Conservation (phyloP, 2,888 invertebrate genomes). For the Drosophila anomelani region DNA sequence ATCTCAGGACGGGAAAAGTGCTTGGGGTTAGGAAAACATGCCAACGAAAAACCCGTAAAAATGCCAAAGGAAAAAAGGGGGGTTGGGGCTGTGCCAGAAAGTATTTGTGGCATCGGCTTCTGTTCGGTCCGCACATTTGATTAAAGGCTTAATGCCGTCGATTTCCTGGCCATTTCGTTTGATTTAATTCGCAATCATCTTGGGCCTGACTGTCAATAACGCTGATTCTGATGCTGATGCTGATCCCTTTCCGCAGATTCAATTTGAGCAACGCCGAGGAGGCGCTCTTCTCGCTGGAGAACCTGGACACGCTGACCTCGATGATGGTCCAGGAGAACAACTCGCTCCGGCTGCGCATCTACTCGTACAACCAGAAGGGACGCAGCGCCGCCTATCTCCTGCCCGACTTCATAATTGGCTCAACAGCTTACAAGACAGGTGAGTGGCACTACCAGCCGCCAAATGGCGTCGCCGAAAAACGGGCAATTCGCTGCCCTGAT, state of each 20-base stretch:
- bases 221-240: not conserved
- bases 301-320: slow-evolving; percentile 90
- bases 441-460: slow-evolving; percentile 65
- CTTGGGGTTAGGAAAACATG: slow-evolving; percentile 36
- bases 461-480: slow-evolving; percentile 45
- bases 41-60: slow-evolving; percentile 50
- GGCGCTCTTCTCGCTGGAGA: slow-evolving; percentile 84
- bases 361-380: slow-evolving; percentile 93
- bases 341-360: slow-evolving; percentile 91
- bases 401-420: slow-evolving; percentile 90
- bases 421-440: slow-evolving; percentile 90
- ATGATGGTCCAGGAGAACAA: slow-evolving; percentile 92
- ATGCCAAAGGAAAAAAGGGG: slow-evolving; percentile 33
- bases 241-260: slow-evolving; percentile 72
- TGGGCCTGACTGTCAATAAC: slow-evolving; percentile 12
- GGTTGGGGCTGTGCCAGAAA: slow-evolving; percentile 42
- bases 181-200: slow-evolving; percentile 46
- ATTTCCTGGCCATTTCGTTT: slow-evolving; percentile 52
- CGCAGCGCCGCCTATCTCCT: slow-evolving; percentile 89
- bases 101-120: slow-evolving; percentile 51
- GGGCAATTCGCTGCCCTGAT: slow-evolving; percentile 53
- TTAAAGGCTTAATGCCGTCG: slow-evolving; percentile 69
- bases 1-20: slow-evolving; percentile 27
- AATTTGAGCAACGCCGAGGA: slow-evolving; percentile 84
- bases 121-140: slow-evolving; percentile 58